phyloP scores from a whole-genome alignment of 2,113 vertebrate genomes.

The Micromys minutus region DNA sequence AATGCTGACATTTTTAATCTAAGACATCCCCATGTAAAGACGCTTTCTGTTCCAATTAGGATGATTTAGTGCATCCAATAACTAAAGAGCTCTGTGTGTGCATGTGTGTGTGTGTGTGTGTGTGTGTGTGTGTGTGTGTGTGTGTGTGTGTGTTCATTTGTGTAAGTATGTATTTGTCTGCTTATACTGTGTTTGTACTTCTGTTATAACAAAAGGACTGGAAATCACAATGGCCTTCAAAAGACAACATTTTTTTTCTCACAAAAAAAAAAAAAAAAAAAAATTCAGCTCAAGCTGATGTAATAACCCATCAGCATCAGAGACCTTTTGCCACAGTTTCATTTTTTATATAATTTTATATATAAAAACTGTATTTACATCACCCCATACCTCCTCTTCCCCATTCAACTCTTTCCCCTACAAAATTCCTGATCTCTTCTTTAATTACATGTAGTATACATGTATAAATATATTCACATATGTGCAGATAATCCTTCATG shows the following conservation, averaged over 20 bases:
- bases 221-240: background rate
- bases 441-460: background rate
- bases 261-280: background rate
- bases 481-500: background rate
- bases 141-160: background rate
- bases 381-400: background rate
- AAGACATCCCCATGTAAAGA: constrained; percentile 36
- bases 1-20: constrained; percentile 60
- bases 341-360: background rate
- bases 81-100: background rate
- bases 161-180: background rate
- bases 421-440: background rate
- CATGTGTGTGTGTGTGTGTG: background rate
- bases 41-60: background rate
- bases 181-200: background rate
- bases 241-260: constrained; percentile 4
- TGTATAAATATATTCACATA: background rate
- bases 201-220: background rate
- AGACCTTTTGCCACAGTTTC: background rate
- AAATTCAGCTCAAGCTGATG: background rate
- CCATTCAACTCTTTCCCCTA: background rate
- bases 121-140: background rate
- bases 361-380: background rate
- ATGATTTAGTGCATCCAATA: background rate
- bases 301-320: background rate